Percentiles rank a stretch among this genome's conserved stretches.
phyloP scores from a whole-genome alignment of 2,797 vertebrate genomes.

The Argya squamiceps region DNA sequence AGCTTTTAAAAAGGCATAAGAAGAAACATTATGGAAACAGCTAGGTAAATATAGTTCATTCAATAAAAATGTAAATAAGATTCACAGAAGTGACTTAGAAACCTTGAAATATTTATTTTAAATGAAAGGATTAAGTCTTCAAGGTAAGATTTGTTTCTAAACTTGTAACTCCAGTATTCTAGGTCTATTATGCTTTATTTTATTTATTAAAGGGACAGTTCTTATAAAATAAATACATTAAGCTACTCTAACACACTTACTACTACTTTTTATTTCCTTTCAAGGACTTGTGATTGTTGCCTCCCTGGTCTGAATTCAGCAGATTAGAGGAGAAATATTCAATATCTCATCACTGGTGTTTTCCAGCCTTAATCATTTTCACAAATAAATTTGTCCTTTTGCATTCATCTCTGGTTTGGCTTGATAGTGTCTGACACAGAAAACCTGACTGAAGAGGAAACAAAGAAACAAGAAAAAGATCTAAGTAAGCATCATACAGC shows the following conservation, averaged over 20 bases:
- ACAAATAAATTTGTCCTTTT: not conserved
- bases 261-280: not conserved
- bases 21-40: not conserved
- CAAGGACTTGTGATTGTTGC: not conserved
- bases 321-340: not conserved
- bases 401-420: not conserved
- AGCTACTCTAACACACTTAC: not conserved
- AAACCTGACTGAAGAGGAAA: not conserved
- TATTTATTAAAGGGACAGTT: not conserved
- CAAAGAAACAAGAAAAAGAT: not conserved
- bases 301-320: not conserved
- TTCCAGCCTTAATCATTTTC: not conserved
- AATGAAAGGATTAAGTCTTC: not conserved
- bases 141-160: not conserved
- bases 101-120: conserved; percentile 34
- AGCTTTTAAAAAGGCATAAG: not conserved
- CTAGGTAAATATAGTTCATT: conserved; percentile 55
- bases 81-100: conserved; percentile 48
- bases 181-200: not conserved
- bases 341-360: not conserved
- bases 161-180: not conserved
- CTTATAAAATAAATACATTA: not conserved
- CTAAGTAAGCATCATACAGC: not conserved
- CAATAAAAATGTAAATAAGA: conserved; percentile 64
- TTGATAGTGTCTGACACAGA: not conserved